Evolutionary conservation across 2,888 invertebrate genomes (phyloP).

Genomic region (Plagodis dolabraria): DNA sequence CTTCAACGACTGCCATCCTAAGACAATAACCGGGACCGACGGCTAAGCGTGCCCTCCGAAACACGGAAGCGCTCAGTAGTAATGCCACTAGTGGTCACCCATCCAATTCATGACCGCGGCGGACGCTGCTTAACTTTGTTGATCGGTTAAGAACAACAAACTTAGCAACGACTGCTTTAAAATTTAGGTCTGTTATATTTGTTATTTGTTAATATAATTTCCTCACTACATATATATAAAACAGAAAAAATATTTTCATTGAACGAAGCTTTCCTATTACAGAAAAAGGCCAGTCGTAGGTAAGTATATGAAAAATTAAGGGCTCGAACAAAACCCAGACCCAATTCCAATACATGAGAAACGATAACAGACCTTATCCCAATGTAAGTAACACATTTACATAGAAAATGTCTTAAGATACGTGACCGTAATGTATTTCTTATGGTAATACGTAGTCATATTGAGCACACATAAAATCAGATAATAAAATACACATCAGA

Average conservation of each 20-base stretch:
- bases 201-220: no score
- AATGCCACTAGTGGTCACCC: no score
- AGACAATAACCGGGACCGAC: no score
- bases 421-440: slow-evolving; percentile 69
- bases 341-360: slow-evolving; percentile 21
- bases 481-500: slow-evolving; percentile 84
- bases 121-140: no score
- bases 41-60: no score
- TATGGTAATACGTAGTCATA: slow-evolving; percentile 77
- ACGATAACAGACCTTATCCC: slow-evolving; percentile 33
- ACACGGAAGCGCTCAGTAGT: no score
- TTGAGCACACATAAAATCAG: slow-evolving; percentile 80
- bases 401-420: slow-evolving; percentile 53
- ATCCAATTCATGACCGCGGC: no score
- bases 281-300: background rate
- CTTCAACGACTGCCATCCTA: no score
- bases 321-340: slow-evolving; percentile 13
- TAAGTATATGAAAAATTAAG: slow-evolving; percentile 14
- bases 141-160: no score
- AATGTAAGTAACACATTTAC: slow-evolving; percentile 47
- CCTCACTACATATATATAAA: background rate
- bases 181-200: no score
- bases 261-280: slow-evolving; percentile 1
- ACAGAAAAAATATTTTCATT: background rate
- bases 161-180: no score